These are phyloP conservation scores for Apus apus DNA, from an alignment of 2,113 vertebrate genomes.

Conservation along the genomic window DNA sequence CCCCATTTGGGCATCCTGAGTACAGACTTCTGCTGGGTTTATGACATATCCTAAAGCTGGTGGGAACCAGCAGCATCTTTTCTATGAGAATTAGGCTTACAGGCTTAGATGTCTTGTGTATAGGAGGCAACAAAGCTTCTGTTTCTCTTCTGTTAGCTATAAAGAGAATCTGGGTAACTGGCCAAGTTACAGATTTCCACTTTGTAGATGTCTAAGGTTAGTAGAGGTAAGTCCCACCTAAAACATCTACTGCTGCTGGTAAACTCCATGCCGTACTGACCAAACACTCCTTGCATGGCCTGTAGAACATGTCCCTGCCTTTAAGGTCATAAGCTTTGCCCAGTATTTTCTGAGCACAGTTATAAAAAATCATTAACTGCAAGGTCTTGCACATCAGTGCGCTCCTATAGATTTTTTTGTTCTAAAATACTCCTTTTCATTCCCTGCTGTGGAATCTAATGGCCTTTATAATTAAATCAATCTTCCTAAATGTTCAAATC, in stretches of 20 bases:
- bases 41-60: background rate
- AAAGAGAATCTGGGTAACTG: background rate
- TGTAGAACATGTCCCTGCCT: background rate
- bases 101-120: background rate
- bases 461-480: constrained; percentile 27
- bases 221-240: background rate
- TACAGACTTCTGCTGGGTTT: background rate
- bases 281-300: background rate
- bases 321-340: background rate
- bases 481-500: constrained; percentile 46
- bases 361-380: background rate
- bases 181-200: background rate
- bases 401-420: constrained; percentile 33
- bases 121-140: background rate
- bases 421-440: constrained; percentile 15
- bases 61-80: background rate
- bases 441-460: background rate
- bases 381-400: background rate
- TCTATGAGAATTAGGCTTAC: background rate
- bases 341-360: background rate
- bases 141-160: background rate
- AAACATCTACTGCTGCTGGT: background rate
- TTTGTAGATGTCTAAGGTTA: background rate
- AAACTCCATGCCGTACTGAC: background rate
- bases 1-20: background rate